Evolutionary conservation across 2,888 invertebrate species (phyloP).

Genomic region (Hypomecis punctinalis): DNA sequence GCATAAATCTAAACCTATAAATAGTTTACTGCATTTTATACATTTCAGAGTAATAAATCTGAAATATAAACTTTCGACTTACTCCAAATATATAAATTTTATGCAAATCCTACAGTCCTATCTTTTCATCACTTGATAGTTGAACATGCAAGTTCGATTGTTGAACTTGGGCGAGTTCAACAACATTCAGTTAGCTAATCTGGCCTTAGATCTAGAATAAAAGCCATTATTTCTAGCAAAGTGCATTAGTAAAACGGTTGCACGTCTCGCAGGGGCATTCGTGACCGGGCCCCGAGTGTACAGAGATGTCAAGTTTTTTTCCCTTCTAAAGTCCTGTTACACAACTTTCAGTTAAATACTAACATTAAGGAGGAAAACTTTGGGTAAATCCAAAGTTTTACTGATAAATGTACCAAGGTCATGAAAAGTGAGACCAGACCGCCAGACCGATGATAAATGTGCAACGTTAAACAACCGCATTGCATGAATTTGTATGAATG

Average conservation of each 20-base stretch:
- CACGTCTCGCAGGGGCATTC: slow-evolving; percentile 40
- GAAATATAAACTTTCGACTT: neutral
- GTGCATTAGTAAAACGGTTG: slow-evolving; percentile 46
- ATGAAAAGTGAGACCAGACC: no score
- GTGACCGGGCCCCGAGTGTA: slow-evolving; percentile 55
- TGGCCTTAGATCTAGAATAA: slow-evolving; percentile 21
- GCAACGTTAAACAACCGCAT: no score
- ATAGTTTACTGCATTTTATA: no score
- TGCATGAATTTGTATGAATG: no score
- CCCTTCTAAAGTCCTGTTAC: slow-evolving; percentile 34
- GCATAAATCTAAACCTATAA: neutral
- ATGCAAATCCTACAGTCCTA: neutral
- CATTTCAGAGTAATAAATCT: no score
- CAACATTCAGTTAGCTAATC: slow-evolving; percentile 21
- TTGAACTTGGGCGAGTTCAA: slow-evolving; percentile 14
- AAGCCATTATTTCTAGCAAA: slow-evolving; percentile 45
- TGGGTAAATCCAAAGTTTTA: no score
- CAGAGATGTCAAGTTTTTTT: slow-evolving; percentile 60
- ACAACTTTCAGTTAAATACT: slow-evolving; percentile 3
- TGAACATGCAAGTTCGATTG: slow-evolving; percentile 9
- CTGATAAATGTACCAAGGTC: no score
- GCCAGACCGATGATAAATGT: no score
- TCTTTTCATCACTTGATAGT: slow-evolving; percentile 7
- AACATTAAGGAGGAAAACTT: neutral
- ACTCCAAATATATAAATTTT: neutral